phyloP scores from a whole-genome alignment of 2,113 vertebrate genomes.

The Halcyon senegalensis region DNA sequence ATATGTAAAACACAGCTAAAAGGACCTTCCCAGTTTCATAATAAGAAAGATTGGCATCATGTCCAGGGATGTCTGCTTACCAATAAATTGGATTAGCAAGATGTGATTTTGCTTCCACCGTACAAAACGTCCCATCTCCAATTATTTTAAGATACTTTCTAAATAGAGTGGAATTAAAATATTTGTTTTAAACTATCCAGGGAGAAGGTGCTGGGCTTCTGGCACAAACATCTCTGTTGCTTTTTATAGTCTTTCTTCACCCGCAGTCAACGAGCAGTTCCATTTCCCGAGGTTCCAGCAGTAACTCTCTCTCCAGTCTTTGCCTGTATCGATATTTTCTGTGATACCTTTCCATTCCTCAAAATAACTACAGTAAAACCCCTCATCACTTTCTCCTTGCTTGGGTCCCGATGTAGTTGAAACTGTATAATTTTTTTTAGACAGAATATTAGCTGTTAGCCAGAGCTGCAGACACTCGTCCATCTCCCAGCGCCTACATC shows the following conservation, averaged over 20 bases:
- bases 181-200: not conserved
- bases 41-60: rapidly evolving
- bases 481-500: not conserved
- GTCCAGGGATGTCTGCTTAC: not conserved
- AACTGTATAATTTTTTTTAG: not conserved
- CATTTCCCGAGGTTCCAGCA: not conserved
- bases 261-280: not conserved
- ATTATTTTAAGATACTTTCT: not conserved
- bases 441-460: not conserved
- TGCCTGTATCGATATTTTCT: not conserved
- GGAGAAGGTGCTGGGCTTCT: not conserved
- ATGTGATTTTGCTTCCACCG: not conserved
- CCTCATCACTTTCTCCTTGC: not conserved
- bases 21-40: not conserved
- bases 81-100: not conserved
- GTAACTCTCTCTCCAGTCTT: not conserved
- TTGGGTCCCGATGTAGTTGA: not conserved
- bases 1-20: not conserved
- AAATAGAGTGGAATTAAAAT: not conserved
- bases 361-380: not conserved
- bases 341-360: not conserved
- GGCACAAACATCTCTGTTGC: not conserved
- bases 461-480: not conserved
- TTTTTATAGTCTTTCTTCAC: not conserved
- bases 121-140: not conserved